Conservation (phyloP, 2,113 vertebrate species). For the Indicator maculatus region DNA sequence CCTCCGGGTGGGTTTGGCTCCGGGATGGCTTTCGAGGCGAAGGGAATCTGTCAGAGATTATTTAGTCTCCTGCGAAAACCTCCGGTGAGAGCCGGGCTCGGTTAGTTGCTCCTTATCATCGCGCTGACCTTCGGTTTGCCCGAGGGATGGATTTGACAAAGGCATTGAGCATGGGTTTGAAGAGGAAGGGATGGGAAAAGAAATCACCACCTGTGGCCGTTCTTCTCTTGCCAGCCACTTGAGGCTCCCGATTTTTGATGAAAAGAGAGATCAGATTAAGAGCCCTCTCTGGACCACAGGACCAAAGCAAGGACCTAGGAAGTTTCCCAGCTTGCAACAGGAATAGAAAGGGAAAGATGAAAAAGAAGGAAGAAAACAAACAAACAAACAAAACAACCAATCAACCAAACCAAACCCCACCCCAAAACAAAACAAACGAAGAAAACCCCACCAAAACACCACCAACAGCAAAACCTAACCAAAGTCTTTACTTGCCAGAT, state of each 20-base stretch:
- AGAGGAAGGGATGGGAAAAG: not conserved
- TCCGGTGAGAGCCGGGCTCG: rapidly evolving
- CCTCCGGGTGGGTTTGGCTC: rapidly evolving
- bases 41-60: rapidly evolving
- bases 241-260: rapidly evolving
- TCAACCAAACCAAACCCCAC: no score
- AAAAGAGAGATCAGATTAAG: not conserved
- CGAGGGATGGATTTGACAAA: not conserved
- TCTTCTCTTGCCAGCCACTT: no score
- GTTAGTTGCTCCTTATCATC: rapidly evolving
- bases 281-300: rapidly evolving
- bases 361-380: not conserved
- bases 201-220: rapidly evolving
- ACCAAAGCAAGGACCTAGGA: not conserved
- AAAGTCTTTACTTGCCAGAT: not conserved
- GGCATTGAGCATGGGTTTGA: not conserved
- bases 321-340: not conserved
- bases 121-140: rapidly evolving
- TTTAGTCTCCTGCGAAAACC: not conserved
- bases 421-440: no score
- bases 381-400: no score
- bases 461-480: not conserved
- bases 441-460: no score
- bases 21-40: not conserved
- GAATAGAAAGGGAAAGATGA: no score